Evolutionary conservation across 2,888 invertebrate species (phyloP).

Genomic region (Glaucopsyche alexis): DNA sequence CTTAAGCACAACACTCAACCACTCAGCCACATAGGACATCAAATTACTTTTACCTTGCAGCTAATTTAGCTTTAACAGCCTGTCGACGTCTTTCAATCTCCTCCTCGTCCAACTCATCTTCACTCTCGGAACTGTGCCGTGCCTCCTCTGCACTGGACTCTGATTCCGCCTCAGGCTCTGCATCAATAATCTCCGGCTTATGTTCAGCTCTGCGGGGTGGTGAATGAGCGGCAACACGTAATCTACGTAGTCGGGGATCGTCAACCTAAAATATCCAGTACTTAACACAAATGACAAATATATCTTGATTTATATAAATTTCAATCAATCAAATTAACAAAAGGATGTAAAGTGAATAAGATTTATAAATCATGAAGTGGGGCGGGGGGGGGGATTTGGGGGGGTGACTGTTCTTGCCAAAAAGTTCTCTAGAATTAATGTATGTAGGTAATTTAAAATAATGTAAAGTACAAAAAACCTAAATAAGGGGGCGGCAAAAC

Average conservation of each 20-base stretch:
- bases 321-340: background rate
- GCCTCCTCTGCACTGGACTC: slow-evolving; percentile 70
- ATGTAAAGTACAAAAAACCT: no score
- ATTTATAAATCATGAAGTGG: no score
- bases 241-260: slow-evolving; percentile 89
- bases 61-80: slow-evolving; percentile 68
- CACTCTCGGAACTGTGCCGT: slow-evolving; percentile 82
- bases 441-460: no score
- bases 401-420: no score
- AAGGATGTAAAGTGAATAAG: background rate
- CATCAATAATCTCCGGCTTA: slow-evolving; percentile 70
- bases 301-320: no score
- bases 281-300: no score
- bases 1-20: no score
- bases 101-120: slow-evolving; percentile 90
- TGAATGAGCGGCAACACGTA: slow-evolving; percentile 74
- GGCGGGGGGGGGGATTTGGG: no score
- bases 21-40: no score
- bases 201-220: slow-evolving; percentile 81
- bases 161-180: slow-evolving; percentile 65
- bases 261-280: slow-evolving; percentile 72
- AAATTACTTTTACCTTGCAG: slow-evolving; percentile 57
- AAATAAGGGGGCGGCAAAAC: no score
- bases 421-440: no score
- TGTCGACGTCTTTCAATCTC: slow-evolving; percentile 92